Conservation (phyloP, 2,888 invertebrate genomes). For the Aphidius colemani region DNA sequence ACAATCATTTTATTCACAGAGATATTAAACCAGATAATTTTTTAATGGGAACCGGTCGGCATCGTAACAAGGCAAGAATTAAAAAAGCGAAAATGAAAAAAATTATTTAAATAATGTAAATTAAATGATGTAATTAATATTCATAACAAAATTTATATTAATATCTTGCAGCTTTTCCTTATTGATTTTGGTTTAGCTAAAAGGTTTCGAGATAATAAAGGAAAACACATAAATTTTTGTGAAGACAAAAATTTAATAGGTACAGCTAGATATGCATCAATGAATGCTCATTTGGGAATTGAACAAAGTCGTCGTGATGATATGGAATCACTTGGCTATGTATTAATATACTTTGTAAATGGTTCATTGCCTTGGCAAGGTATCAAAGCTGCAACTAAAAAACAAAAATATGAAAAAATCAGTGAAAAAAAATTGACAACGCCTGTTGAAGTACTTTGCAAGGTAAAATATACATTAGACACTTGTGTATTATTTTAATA, state of each 20-base stretch:
- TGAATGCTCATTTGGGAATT: conserved; percentile 98
- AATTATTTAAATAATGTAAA: not conserved
- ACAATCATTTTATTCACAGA: conserved; percentile 99
- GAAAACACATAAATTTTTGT: conserved; percentile 92
- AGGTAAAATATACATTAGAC: conserved; percentile 65
- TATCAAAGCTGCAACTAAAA: conserved; percentile 95
- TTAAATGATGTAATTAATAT: not conserved
- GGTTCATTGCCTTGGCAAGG: conserved; percentile 98
- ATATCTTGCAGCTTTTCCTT: conserved; percentile 75
- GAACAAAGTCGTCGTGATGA: conserved; percentile 98
- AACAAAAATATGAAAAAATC: conserved; percentile 99
- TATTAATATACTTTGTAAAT: conserved; percentile 98
- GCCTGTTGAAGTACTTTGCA: conserved; percentile 95
- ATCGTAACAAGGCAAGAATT: conserved; percentile 81
- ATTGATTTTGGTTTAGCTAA: conserved; percentile 99
- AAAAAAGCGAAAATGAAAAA: not conserved
- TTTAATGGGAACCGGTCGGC: conserved; percentile 97
- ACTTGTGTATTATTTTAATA: not conserved
- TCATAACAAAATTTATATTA: not conserved
- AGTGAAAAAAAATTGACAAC: conserved; percentile 99
- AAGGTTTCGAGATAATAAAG: conserved; percentile 92
- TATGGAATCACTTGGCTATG: conserved; percentile 98
- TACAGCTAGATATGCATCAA: conserved; percentile 96
- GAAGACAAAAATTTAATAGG: conserved; percentile 93
- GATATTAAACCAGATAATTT: conserved; percentile 98